Evolutionary conservation across 2,888 invertebrate genomes (phyloP).

Genomic region (Rapana venosa): DNA sequence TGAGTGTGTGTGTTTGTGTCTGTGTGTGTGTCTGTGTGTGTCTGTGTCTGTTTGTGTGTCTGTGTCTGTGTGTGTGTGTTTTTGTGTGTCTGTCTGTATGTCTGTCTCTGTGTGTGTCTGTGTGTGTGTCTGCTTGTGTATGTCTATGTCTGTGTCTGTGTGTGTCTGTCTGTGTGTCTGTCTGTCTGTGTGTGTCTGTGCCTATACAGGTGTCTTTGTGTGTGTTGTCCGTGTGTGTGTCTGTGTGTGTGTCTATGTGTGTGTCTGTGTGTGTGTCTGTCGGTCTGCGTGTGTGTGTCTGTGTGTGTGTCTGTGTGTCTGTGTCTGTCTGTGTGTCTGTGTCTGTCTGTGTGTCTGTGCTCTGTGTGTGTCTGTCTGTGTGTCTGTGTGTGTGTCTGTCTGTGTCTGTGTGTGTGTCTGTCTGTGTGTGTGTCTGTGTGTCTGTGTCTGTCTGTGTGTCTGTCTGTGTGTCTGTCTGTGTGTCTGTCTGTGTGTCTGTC

Average conservation of each 20-base stretch:
- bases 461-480: neutral
- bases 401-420: conserved; percentile 11
- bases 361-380: neutral
- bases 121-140: neutral
- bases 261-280: too few relatives aligned
- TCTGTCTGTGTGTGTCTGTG: neutral
- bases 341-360: too few relatives aligned
- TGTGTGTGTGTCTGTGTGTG: too few relatives aligned
- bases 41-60: neutral
- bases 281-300: too few relatives aligned
- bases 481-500: conserved; percentile 4
- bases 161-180: too few relatives aligned
- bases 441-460: conserved; percentile 10
- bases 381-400: neutral
- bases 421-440: conserved; percentile 17
- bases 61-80: neutral
- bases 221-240: neutral
- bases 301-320: too few relatives aligned
- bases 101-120: neutral
- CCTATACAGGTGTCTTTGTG: neutral
- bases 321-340: neutral
- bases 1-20: neutral
- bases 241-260: too few relatives aligned
- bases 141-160: neutral
- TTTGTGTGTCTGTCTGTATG: neutral